Base-by-base conservation (phyloP, 2,888 invertebrate genomes). In the Harpalus rufipes region DNA sequence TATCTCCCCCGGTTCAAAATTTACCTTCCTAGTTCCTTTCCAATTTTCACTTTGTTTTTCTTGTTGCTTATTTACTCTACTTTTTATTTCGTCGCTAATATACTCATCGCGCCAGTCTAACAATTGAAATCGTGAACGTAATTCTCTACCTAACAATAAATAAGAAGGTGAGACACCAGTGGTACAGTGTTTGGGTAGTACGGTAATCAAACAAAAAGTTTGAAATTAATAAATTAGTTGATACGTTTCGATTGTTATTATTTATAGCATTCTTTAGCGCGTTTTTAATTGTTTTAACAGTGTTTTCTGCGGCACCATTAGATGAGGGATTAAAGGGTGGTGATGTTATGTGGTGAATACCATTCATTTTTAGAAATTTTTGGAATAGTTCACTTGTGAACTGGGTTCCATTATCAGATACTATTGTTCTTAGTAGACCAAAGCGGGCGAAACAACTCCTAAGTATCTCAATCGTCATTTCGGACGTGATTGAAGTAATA, bases 181-280 rank as follows among this genome's bases (percentile, higher is more conserved):
- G 14, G 84, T 86, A 32, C 84, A 76, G 72, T 87, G 86, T 18
- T 59, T n/a, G 16, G n/a, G 85, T 84, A 56, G 83, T 84, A 39
- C 86, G 61, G 81, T 87, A 86, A 85, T 86, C 84, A 85, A 86
- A 86, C 59, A 87, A 85, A 86, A 85, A 87, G 61, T 56, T 84
- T 7, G 21, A 56, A 72, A 87, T 61, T 14, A 56, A 59, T 32
- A 18, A 79, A 14, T 84, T 82, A 16, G 82, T 44, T 68, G 80
- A 85, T 58, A 79, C n/a, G 86, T 85, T 79, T 44, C 74, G 76
- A 61, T 44, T 63, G 44, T 80, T 72, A 59, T 78, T 39, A 25
- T 39, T 25, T 16, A 87, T 51, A n/a, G 85, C 59, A 41, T 85
- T 87, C 63, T 85, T 85, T 72, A 86, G 65, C n/a, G 84, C 86